phyloP scores from a whole-genome alignment of 2,888 invertebrate species.

The Tinea pellionella region DNA sequence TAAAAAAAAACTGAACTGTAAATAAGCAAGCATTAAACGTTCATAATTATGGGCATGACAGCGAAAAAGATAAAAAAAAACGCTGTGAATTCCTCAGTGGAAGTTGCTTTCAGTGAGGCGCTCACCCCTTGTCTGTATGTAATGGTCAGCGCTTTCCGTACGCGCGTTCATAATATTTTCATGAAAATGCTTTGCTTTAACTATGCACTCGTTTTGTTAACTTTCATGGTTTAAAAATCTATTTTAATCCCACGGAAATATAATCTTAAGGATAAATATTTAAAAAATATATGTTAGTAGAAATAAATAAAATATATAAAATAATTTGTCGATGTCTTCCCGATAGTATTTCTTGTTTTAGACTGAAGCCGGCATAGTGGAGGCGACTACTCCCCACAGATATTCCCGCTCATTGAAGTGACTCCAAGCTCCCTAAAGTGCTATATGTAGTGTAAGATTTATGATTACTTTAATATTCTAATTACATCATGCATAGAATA shows the following conservation, averaged over 20 bases:
- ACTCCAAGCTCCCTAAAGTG: no score
- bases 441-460: no score
- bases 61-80: slow-evolving; percentile 8
- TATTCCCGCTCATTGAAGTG: no score
- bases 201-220: slow-evolving; percentile 24
- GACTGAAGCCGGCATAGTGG: no score
- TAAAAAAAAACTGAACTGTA: not conserved
- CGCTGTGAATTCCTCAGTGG: slow-evolving; percentile 1
- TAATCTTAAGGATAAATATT: no score
- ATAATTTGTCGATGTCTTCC: no score
- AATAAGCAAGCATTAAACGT: not conserved
- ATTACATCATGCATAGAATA: not conserved
- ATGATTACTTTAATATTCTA: not conserved
- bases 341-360: no score
- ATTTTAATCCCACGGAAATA: no score
- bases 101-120: slow-evolving; percentile 2
- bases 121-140: slow-evolving; percentile 20
- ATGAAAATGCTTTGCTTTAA: slow-evolving; percentile 44
- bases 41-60: not conserved
- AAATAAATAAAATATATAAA: no score
- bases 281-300: no score
- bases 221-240: not conserved
- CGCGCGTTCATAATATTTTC: slow-evolving; percentile 55
- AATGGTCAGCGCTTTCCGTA: slow-evolving; percentile 51
- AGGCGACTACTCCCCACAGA: no score